These are phyloP conservation scores for Palythoa caribaeorum DNA, from an alignment of 92 coral and sea anemone genomes.

Conservation along the genomic window DNA sequence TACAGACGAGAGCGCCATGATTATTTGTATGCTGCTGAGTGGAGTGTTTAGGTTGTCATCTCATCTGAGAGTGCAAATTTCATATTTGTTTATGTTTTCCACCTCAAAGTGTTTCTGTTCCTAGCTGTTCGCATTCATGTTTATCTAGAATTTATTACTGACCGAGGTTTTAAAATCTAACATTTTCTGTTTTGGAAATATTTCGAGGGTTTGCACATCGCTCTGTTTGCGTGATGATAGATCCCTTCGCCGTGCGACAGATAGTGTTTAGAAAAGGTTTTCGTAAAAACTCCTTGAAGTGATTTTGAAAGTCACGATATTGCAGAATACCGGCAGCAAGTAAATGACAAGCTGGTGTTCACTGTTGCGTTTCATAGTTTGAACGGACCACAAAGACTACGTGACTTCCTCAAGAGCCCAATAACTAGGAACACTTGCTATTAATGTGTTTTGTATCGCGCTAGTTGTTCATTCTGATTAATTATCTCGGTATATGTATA, in stretches of 20 bases:
- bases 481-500: constrained; percentile 12
- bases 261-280: constrained; percentile 2
- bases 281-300: neutral
- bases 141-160: neutral
- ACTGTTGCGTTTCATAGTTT: neutral
- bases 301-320: constrained; percentile 30
- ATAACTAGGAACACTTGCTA: constrained; percentile 6
- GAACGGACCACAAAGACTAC: constrained; percentile 24
- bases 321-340: constrained; percentile 10
- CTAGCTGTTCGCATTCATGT: neutral
- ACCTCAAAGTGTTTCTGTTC: neutral
- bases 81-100: constrained; percentile 26
- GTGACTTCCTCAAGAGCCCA: constrained; percentile 26
- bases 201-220: neutral
- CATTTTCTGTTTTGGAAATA: neutral
- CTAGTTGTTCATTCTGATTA: neutral
- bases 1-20: constrained; percentile 44
- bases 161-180: neutral
- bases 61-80: constrained; percentile 1
- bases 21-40: constrained; percentile 10
- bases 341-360: neutral
- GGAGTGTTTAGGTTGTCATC: constrained; percentile 3
- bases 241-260: neutral
- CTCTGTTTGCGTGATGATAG: neutral
- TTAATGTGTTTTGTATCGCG: neutral